Base-by-base conservation (phyloP, 1,140 invertebrate genomes). In the Rhopalosiphum padi region DNA sequence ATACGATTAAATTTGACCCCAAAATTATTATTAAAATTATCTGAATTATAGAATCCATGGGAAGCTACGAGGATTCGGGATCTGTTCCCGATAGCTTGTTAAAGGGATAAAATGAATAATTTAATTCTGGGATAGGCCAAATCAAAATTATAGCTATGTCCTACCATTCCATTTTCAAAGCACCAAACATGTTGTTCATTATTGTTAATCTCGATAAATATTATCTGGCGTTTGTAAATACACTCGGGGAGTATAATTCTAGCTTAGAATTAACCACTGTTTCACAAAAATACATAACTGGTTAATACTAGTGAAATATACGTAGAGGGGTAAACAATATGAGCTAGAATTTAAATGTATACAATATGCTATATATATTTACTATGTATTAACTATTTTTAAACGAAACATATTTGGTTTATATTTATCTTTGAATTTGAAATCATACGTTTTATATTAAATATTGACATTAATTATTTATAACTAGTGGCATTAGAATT, bases 171-270 rank as follows among this genome's bases (percentile, higher is more conserved):
- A 60, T 60, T 22, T 89, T 23, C n/a, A 30, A 90, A 90, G 35
- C 15, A 55, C 87, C 48, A 55, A 89, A 53, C 22, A 37, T 68
- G 25, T n/a, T 68, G 37, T 68, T 68, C 25, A 90, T 90, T 90
- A 68, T 43, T 90, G 53, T 68, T 90, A 90, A 90, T 90, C 89
- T 68, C 37, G 25, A 46, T 90, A 90, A 90, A 90, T 90, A 90
- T 90, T 5, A 30, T 41, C 2, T 43, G 37, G 5, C 55, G n/a
- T 90, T 60, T n/a, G 53, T 90, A 23, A 41, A 60, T 90, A 60
- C 55, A 60, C 89, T 43, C 35, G 25, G 3, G 5, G 0, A 43
- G 68, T 43, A 18, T 68, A 9, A 51, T 2, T 68, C 37, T 0
- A 25, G 89, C 4, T 43, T 90, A 90, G 25, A 41, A 43, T n/a